Evolutionary conservation across 2,888 invertebrate species (phyloP), one percentile per base, ranked within the genome.

Genomic region (Lepeophtheirus nordmannii): DNA sequence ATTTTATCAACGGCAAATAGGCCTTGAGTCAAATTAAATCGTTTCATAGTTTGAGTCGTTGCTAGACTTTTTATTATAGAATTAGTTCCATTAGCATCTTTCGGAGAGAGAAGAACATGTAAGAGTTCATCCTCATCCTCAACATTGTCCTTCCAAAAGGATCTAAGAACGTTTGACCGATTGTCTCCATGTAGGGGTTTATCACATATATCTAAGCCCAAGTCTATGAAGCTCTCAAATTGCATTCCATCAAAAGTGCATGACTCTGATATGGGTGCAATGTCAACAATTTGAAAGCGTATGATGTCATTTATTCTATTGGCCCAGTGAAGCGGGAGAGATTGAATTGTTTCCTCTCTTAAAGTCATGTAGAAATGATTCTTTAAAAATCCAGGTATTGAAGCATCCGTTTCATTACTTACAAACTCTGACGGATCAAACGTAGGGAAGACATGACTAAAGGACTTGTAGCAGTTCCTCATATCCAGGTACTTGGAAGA

Each of bases 401-500:
- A 2, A n/a, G 46, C 20, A n/a, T 53, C 56, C n/a, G 53, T 53
- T n/a, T 46, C 56, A 53, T 63, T 46, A 17, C 53, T 17, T n/a
- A 46, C n/a, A 17, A 46, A 8, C 53, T 46, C 53, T n/a, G 53
- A 46, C 5, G 53, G 53, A 17, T 46, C 53, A 14, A 46, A 17
- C n/a, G 17, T 46, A 17, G 53, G 53, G 53, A 46, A 46, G 53
- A 46, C 53, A 46, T 46, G 53, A 46, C 53, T 46, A 17, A 46
- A 17, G 53, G 53, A n/a, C 53, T 46, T 46, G 53, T n/a, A 46
- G 53, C 63, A 63, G 20, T 38, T 53, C 23, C 38, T 22, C 63
- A 63, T 63, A 11, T 20, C 38, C 12, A 63, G 22, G 53, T 63
- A 63, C 38, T 63, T 46, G 20, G 63, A 63, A 30, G 63, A 40